These are phyloP conservation scores for Luidia sarsii DNA, from an alignment of 53 echinoderm and acorn worm genomes.

Conservation along the genomic window DNA sequence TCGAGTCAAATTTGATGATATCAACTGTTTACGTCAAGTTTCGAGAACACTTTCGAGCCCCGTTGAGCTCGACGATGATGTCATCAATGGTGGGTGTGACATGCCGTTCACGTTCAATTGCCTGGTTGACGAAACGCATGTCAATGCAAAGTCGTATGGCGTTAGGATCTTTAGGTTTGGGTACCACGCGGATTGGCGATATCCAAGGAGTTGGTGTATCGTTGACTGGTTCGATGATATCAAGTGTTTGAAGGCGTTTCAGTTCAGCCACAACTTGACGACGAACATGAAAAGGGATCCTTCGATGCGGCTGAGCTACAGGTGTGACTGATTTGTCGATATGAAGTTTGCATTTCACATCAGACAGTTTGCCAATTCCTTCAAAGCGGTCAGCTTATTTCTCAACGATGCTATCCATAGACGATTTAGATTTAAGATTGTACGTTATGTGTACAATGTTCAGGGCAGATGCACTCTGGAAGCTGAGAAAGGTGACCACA, in stretches of 20 bases:
- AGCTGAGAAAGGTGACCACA: conserved; percentile 3
- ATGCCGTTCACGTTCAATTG: conserved; percentile 64
- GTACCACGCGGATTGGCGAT: conserved; percentile 49
- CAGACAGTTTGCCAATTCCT: conserved; percentile 56
- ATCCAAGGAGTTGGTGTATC: conserved; percentile 56
- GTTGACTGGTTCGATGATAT: conserved; percentile 63
- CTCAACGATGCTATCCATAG: conserved; percentile 18
- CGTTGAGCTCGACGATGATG: conserved; percentile 53
- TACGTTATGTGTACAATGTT: neutral
- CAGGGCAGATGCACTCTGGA: neutral
- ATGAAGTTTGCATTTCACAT: conserved; percentile 54
- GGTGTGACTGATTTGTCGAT: conserved; percentile 49
- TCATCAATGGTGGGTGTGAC: conserved; percentile 73
- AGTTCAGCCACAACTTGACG: conserved; percentile 55
- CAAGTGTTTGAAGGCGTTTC: conserved; percentile 29
- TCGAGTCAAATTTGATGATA: conserved; percentile 77
- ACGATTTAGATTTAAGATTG: neutral
- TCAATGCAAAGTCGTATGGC: conserved; percentile 48
- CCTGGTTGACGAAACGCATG: conserved; percentile 62
- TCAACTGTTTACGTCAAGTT: conserved; percentile 65
- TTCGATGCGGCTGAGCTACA: conserved; percentile 60
- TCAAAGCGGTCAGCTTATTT: conserved; percentile 39
- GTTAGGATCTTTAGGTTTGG: conserved; percentile 37
- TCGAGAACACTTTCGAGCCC: conserved; percentile 53
- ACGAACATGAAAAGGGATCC: conserved; percentile 60